Evolutionary conservation across 2,888 invertebrate genomes (phyloP).

Genomic region (Acrocyrtus sp.): DNA sequence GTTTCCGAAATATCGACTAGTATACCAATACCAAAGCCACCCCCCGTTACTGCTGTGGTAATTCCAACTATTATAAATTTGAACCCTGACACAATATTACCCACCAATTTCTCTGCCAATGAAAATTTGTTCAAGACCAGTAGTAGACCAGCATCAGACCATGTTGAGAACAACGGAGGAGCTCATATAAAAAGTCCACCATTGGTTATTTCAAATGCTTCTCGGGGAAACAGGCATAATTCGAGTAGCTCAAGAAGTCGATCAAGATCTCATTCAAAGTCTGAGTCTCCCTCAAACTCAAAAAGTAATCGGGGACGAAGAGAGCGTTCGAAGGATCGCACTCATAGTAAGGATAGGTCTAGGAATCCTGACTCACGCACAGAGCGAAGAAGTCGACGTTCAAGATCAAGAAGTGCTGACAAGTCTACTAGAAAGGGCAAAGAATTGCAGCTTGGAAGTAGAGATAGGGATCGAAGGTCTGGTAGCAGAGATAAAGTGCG

Average conservation of each 20-base stretch:
- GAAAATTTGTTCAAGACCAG: too few species aligned
- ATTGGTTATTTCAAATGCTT: background rate
- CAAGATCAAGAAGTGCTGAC: constrained; percentile 35
- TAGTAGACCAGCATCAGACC: too few species aligned
- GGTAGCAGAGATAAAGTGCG: constrained; percentile 34
- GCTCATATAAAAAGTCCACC: too few species aligned
- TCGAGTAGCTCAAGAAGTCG: constrained; percentile 43
- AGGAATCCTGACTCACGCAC: constrained; percentile 27
- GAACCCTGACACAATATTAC: background rate
- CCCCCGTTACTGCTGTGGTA: constrained; percentile 58
- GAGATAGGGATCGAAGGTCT: constrained; percentile 31
- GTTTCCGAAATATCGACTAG: constrained; percentile 56
- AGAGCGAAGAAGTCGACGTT: constrained; percentile 2
- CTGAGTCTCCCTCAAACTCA: constrained; percentile 45
- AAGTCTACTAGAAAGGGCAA: constrained; percentile 21
- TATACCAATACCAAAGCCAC: constrained; percentile 50
- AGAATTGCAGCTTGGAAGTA: too few species aligned
- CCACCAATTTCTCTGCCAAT: too few species aligned
- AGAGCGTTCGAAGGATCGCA: constrained; percentile 46
- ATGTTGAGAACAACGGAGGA: too few species aligned
- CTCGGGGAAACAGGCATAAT: too few species aligned
- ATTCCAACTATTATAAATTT: constrained; percentile 56
- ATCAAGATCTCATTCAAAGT: constrained; percentile 55
- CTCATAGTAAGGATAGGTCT: constrained; percentile 31
- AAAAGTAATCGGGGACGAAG: constrained; percentile 36